These are phyloP conservation scores for Epizoanthus ramosus DNA, from an alignment of 92 coral and sea anemone species.

Conservation along the genomic window DNA sequence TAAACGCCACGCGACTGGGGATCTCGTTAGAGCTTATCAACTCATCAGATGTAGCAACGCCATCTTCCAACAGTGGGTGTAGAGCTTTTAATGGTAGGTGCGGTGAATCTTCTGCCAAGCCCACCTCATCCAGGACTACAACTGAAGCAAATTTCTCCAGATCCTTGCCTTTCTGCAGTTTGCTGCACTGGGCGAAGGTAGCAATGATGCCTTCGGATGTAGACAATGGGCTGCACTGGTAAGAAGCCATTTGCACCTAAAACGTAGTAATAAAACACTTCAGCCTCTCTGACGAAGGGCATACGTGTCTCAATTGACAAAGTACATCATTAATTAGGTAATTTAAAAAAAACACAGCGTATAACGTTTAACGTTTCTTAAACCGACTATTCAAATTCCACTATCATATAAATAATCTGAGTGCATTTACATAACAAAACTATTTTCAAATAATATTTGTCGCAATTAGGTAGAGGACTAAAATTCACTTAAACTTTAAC, in stretches of 20 bases:
- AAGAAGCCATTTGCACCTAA: conserved; percentile 76
- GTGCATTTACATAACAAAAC: too few relatives aligned
- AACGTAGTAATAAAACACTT: background rate
- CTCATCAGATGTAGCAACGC: conserved; percentile 74
- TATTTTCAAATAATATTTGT: too few relatives aligned
- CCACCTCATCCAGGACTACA: conserved; percentile 78
- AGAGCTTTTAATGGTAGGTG: conserved; percentile 80
- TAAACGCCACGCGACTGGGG: conserved; percentile 67
- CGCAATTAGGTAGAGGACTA: too few relatives aligned
- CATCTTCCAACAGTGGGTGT: conserved; percentile 84
- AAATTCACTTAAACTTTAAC: too few relatives aligned
- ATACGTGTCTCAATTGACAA: too few relatives aligned
- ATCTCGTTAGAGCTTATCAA: conserved; percentile 31
- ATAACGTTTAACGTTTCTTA: too few relatives aligned
- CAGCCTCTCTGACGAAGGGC: background rate
- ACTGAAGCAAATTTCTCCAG: conserved; percentile 68
- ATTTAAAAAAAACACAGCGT: too few relatives aligned
- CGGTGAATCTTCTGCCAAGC: conserved; percentile 81
- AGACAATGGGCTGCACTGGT: conserved; percentile 66
- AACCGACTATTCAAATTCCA: too few relatives aligned
- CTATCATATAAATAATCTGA: too few relatives aligned
- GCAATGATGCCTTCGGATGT: conserved; percentile 75
- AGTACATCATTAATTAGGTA: too few relatives aligned
- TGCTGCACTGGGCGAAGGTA: conserved; percentile 68
- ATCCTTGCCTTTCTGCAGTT: conserved; percentile 70